A percentile compares a stretch with the other conserved stretches of the same genome.
Conservation (phyloP, 2,113 vertebrate genomes). For the Plecotus auritus region DNA sequence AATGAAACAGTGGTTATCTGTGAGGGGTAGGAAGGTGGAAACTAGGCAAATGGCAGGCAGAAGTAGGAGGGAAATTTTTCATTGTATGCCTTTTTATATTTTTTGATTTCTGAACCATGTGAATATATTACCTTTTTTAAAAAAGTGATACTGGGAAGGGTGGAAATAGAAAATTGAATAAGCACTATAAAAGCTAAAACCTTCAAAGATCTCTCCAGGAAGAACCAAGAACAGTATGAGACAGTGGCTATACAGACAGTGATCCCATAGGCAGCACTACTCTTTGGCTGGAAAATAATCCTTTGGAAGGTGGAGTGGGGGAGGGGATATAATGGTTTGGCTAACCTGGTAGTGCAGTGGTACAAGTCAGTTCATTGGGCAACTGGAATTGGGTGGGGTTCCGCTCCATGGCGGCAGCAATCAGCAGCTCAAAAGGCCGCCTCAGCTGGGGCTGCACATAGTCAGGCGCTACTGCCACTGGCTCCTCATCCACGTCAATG, state of each 20-base stretch:
- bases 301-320: neutral
- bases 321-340: neutral
- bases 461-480: conserved; percentile 85
- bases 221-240: conserved; percentile 15
- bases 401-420: conserved; percentile 97
- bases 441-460: conserved; percentile 90
- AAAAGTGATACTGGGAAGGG: neutral
- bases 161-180: neutral
- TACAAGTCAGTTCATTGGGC: conserved; percentile 97
- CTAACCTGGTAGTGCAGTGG: conserved; percentile 97
- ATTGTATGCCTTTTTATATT: neutral
- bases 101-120: neutral
- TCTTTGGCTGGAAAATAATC: neutral
- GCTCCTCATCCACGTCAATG: conserved; percentile 94
- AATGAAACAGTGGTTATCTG: conserved; percentile 9
- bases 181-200: neutral
- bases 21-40: neutral
- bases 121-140: neutral
- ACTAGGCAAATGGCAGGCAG: neutral
- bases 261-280: neutral
- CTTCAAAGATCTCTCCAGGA: neutral
- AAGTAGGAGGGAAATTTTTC: neutral
- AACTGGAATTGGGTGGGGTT: conserved; percentile 99
- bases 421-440: conserved; percentile 96
- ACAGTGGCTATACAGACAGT: neutral